Evolutionary conservation across 2,888 invertebrate genomes (phyloP).

Genomic region (Rhagium mordax): DNA sequence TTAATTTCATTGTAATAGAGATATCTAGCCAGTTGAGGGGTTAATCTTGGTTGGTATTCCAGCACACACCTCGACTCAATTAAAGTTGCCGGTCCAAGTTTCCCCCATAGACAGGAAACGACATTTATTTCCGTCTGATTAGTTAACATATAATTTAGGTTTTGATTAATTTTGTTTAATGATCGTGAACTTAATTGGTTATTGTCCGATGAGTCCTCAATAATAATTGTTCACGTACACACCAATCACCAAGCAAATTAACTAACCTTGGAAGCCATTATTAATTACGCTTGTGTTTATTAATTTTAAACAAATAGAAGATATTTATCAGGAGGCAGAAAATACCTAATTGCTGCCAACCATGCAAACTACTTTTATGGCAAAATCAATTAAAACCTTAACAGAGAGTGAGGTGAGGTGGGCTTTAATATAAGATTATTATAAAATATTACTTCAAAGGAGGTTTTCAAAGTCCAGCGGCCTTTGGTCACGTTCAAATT

Average conservation of each 20-base stretch:
- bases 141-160: slow-evolving; percentile 37
- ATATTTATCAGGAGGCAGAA: slow-evolving; percentile 22
- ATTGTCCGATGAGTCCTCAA: slow-evolving; percentile 23
- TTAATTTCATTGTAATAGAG: neutral
- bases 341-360: slow-evolving; percentile 11
- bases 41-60: neutral
- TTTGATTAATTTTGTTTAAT: slow-evolving; percentile 40
- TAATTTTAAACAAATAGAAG: slow-evolving; percentile 32
- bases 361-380: slow-evolving; percentile 23
- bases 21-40: neutral
- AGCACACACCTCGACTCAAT: neutral
- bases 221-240: slow-evolving; percentile 7
- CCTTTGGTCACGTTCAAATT: neutral
- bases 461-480: neutral
- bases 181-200: slow-evolving; percentile 40
- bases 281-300: slow-evolving; percentile 21
- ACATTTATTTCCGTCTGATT: slow-evolving; percentile 40
- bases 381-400: slow-evolving; percentile 25
- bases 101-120: slow-evolving; percentile 30
- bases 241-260: slow-evolving; percentile 25
- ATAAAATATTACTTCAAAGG: neutral
- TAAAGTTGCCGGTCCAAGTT: neutral
- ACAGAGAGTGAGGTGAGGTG: neutral
- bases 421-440: neutral
- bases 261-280: slow-evolving; percentile 10